Evolutionary conservation across 2,888 invertebrate genomes (phyloP), one percentile per base, ranked within the genome.

Genomic region (Aphodius sticticus): DNA sequence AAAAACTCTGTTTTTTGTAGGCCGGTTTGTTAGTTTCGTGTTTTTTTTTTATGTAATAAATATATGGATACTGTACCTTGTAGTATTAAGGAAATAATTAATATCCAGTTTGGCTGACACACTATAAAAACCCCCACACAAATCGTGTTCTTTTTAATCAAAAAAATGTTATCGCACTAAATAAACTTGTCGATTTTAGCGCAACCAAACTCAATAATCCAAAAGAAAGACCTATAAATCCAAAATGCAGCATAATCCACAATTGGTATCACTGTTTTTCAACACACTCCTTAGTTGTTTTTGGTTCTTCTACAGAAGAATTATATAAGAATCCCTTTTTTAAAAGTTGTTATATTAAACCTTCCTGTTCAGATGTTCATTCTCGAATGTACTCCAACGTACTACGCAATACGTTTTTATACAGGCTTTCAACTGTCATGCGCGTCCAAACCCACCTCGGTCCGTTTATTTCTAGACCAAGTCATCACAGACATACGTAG

Each of bases 301-400:
- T 76, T 76, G 76, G 16, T 69, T 15, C 53, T 53, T 7, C 53
- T 53, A 53, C 9, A 53, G 53, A 53, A 53, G 53, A 76, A 76
- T 53, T 26, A 69, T 53, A 16, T 69, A 76, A 69, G 69, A 76
- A 36, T 72, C 36, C 36, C 14, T 70, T 70, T 35, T 76, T 16
- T 53, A 53, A 37, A n/a, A 75, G 75, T 35, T 36, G 35, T 38
- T 37, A 36, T 53, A 53, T 5, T 9, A 7, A 3, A 53, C 53
- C 53, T 70, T 78, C 80, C 80, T 78, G 35, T 69, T 38, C 38
- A 77, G 75, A 70, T 69, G 70, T 71, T 77, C 78, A 77, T 76
- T 80, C 80, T 80, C 77, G 78, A 80, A 80, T 80, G 76, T 70
- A 76, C 70, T 70, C 70, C 35, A 53, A 70, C 69, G 38, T 74